A percentile compares a stretch with the other conserved stretches of the same genome.
Conservation (phyloP, 2,888 invertebrate species). For the Pristionchus fissidentatus region DNA sequence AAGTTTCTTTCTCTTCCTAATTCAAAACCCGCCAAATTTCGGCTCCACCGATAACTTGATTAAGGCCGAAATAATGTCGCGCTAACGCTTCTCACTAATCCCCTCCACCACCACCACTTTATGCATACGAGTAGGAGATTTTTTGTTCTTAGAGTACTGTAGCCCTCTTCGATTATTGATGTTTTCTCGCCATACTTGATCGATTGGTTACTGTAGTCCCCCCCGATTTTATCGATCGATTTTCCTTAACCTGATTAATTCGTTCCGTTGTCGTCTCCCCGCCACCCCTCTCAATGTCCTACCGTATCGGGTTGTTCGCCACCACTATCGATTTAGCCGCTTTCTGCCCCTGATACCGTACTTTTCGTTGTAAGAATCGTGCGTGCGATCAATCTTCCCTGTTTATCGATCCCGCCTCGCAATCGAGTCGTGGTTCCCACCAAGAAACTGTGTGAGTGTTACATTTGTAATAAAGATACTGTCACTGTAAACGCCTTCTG, state of each 20-base stretch:
- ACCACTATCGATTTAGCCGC: conserved; percentile 23
- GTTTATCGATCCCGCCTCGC: neutral
- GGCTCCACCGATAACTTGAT: too few species aligned
- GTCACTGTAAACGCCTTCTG: too few species aligned
- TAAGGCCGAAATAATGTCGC: too few species aligned
- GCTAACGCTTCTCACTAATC: conserved; percentile 26
- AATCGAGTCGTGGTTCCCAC: neutral
- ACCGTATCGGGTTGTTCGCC: conserved; percentile 1
- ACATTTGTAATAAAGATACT: conserved; percentile 7
- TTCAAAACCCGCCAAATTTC: neutral
- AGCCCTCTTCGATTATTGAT: neutral
- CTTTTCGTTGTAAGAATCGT: conserved; percentile 9
- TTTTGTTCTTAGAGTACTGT: conserved; percentile 9
- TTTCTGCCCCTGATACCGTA: conserved; percentile 16
- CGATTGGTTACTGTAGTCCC: conserved; percentile 13
- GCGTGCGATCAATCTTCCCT: neutral
- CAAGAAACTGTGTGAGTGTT: conserved; percentile 18
- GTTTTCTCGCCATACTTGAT: neutral
- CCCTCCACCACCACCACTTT: neutral
- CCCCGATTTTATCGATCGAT: neutral
- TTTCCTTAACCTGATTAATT: neutral
- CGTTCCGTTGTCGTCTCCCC: neutral
- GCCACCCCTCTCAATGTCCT: conserved; percentile 10
- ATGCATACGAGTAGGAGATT: neutral
- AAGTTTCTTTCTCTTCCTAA: neutral